These are phyloP conservation scores for Pelochelys cantorii DNA, from an alignment of 2,797 vertebrate species.

Conservation along the genomic window DNA sequence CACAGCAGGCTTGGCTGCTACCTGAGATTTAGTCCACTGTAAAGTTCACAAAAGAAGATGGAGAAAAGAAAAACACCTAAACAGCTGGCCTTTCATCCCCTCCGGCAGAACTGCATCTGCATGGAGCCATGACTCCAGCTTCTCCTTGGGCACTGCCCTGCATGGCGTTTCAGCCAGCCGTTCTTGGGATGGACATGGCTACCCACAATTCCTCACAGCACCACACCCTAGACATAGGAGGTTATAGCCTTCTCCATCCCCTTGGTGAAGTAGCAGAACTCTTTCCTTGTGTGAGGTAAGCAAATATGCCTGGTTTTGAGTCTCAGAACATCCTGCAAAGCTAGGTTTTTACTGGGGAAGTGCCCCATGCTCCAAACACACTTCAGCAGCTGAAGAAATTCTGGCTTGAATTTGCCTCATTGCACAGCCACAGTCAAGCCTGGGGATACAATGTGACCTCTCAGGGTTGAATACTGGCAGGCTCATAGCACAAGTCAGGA, in stretches of 20 bases:
- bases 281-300: neutral
- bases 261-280: neutral
- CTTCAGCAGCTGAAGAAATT: neutral
- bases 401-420: neutral
- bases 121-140: too few species aligned
- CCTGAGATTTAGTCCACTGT: constrained; percentile 72
- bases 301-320: accelerated
- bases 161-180: too few species aligned
- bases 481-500: neutral
- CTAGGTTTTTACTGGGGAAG: neutral
- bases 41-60: constrained; percentile 46
- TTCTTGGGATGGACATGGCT: too few species aligned
- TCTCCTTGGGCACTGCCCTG: too few species aligned
- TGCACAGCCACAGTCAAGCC: neutral
- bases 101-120: too few species aligned
- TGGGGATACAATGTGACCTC: neutral
- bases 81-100: constrained; percentile 33
- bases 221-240: accelerated
- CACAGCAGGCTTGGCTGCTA: constrained; percentile 49
- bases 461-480: neutral
- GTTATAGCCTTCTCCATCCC: neutral
- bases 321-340: neutral
- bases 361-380: neutral
- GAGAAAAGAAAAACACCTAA: neutral
- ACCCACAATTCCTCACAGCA: too few species aligned